Base-by-base conservation (phyloP, 2,113 vertebrate species). In the Sander lucioperca region DNA sequence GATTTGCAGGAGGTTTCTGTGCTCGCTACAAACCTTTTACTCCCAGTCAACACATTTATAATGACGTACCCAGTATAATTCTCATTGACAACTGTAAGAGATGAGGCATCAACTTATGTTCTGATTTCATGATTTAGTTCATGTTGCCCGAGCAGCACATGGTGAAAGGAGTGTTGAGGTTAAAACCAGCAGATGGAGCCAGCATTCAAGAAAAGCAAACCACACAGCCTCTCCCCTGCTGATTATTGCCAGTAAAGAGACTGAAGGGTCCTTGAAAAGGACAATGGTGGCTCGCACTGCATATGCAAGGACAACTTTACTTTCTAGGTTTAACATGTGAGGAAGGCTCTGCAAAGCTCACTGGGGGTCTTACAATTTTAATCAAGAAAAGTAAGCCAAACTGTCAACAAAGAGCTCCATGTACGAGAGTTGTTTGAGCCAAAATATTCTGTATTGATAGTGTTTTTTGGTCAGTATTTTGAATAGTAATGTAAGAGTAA, bases 171-270 rank as follows among this genome's bases (percentile, higher is more conserved):
- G 18, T 23, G 33, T 23, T 21, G 11, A 25, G 10, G 6, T 12
- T 53, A 4, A 13, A 15, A 68, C 89, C 92, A 93, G 88, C 75
- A 94, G 92, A 80, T 88, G 93, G 92, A 39, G 85, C 90, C 75
- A 86, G 57, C 5, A 61, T 81, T 71, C 81, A 93, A 86, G 62
- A 59, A 86, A 90, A 79, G 8, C 4, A 64, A 66, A 65, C 16
- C 10, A 36, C 5, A 51, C 4, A 4, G 4, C 1, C 1, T 74
- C 39, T 51, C 36, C 13, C 1, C 27, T 21, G 2, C 50, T 33
- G 45, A 79, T 15, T 58, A 67, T 16, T 27, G 16, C 21, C 12
- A 68, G 14, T 48, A 7, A 27, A 21, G n/a, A 39, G 0, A 53
- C 27, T 19, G 10, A 56, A 50, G 3, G 30, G 25, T 57, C 18